Evolutionary conservation across 2,888 invertebrate species (phyloP), one percentile per base, ranked within the genome.

Genomic region (Cabera pusaria): DNA sequence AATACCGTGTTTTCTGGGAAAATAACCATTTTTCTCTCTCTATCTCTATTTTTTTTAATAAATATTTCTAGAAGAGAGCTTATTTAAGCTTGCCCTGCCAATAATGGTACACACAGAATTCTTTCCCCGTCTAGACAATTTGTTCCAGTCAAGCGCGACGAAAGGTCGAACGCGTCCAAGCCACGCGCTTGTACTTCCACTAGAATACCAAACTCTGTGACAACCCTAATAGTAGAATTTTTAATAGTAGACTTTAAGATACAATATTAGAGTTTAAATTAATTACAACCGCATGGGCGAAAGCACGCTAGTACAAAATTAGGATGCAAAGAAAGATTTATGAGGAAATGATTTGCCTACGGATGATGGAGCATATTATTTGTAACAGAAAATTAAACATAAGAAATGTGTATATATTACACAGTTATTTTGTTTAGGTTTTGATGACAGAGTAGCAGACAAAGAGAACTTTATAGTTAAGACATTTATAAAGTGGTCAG

Each of bases 121-220:
- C 54, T 68, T 74, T 79, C 75, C 75, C 64, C 62, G 69, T 66
- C 65, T 67, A 74, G 72, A 73, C 67, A 77, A 86, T 88, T 88
- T 65, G 88, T 87, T 87, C 78, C 83, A 77, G 76, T 71, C 68
- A 60, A 74, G 85, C 82, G 70, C 83, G 68, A 66, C 88, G 76
- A 86, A 87, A 80, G 67, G 58, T 62, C 66, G 64, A 64, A 72
- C 79, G 79, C 79, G 74, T 78, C 77, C 63, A 60, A 57, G 77
- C 72, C 83, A 82, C 79, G 83, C 77, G 78, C 64, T 55, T 64
- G 54, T 64, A 66, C 66, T 70, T 65, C 53, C 66, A 59, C 66
- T 64, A 66, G 68, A 72, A 68, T 61, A 63, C 59, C 53, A 54
- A 46, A 45, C 50, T 56, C 20, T 29, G 32, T 27, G 20, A 26